phyloP scores from a whole-genome alignment of 1,140 invertebrate genomes.

The Aethina tumida region DNA sequence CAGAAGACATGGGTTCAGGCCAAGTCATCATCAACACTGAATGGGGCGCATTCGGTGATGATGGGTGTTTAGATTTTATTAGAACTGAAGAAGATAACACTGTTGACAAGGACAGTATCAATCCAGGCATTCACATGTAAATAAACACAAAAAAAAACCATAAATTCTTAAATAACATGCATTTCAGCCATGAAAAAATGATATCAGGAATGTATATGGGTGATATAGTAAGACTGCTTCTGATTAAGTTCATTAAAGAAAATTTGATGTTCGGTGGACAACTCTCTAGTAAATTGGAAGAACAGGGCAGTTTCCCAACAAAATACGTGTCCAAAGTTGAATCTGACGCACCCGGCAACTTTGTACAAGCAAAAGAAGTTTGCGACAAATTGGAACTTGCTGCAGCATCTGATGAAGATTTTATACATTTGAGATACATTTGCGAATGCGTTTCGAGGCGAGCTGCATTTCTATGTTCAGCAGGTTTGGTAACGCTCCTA shows the following conservation, averaged over 20 bases:
- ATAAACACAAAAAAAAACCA: constrained; percentile 70
- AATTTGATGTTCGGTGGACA: constrained; percentile 65
- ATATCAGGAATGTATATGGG: constrained; percentile 89
- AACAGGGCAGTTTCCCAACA: constrained; percentile 74
- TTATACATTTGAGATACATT: constrained; percentile 48
- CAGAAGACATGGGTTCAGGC: constrained; percentile 46
- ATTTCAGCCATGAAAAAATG: constrained; percentile 73
- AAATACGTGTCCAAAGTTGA: constrained; percentile 97
- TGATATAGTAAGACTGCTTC: constrained; percentile 62
- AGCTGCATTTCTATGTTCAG: constrained; percentile 87
- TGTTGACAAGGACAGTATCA: constrained; percentile 73
- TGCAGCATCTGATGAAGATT: constrained; percentile 14
- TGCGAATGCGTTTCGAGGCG: constrained; percentile 84
- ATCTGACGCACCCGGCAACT: constrained; percentile 63
- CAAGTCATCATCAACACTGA: constrained; percentile 87
- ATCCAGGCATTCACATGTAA: constrained; percentile 50
- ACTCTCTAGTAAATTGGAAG: constrained; percentile 44
- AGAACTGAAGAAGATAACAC: constrained; percentile 77
- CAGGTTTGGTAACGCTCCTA: constrained; percentile 69
- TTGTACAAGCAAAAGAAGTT: neutral
- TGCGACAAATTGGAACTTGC: neutral
- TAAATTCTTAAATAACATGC: constrained; percentile 60
- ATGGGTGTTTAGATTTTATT: constrained; percentile 75
- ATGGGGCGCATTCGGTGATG: constrained; percentile 94
- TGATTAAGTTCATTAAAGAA: constrained; percentile 63